Evolutionary conservation across 2,888 invertebrate species (phyloP).

Genomic region (Drosophila quinaria): DNA sequence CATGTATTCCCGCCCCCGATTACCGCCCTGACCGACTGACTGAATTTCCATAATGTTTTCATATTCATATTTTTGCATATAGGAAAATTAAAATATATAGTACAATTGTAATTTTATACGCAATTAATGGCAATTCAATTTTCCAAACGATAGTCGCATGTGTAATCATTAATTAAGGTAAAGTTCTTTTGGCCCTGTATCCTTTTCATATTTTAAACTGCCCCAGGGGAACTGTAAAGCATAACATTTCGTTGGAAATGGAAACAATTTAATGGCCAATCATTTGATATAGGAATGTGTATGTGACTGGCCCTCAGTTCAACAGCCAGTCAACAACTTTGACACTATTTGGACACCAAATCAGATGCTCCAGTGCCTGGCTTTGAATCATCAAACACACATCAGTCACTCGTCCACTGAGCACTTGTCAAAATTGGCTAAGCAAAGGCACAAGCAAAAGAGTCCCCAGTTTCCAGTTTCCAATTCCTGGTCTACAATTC

Average conservation of each 20-base stretch:
- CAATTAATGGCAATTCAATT: constrained; percentile 42
- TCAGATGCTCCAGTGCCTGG: constrained; percentile 7
- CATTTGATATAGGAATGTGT: constrained; percentile 26
- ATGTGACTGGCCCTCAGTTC: constrained; percentile 3
- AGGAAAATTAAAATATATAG: constrained; percentile 10
- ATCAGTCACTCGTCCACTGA: constrained; percentile 54
- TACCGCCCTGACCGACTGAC: constrained; percentile 3
- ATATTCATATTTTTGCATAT: constrained; percentile 10
- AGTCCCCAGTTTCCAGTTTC: constrained; percentile 24
- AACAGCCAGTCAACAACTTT: constrained; percentile 48
- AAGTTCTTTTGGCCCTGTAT: not conserved
- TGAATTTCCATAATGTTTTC: constrained; percentile 22
- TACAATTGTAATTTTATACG: constrained; percentile 40
- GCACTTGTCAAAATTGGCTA: constrained; percentile 65
- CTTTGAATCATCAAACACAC: constrained; percentile 53
- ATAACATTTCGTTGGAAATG: constrained; percentile 13
- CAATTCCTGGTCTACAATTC: not conserved
- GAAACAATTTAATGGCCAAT: constrained; percentile 35
- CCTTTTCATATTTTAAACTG: constrained; percentile 15
- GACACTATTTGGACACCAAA: constrained; percentile 42
- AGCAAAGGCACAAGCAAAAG: constrained; percentile 44
- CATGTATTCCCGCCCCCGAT: constrained; percentile 33
- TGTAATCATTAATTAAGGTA: constrained; percentile 33
- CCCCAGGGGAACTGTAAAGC: constrained; percentile 23
- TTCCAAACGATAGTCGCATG: not conserved